Base-by-base conservation (phyloP, 2,797 vertebrate species). In the Poecile montanus region DNA sequence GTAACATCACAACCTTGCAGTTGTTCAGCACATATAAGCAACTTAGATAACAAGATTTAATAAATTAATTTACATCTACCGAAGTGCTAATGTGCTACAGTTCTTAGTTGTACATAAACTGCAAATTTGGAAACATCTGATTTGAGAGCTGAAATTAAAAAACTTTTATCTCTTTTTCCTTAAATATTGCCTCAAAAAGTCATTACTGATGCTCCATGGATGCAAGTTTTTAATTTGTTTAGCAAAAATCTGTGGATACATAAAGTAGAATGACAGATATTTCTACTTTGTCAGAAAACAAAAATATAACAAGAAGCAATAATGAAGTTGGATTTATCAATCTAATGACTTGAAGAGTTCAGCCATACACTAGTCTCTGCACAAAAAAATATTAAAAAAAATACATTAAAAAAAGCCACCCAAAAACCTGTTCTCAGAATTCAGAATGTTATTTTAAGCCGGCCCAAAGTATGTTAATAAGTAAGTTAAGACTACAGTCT, bases 21-120 rank as follows among this genome's bases (percentile, higher is more conserved):
- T 30, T 72, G 16, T 91, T 96, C 88, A 84, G 42, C 60, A 85
- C 30, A 88, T 54, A 65, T 16, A 85, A 62, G 36, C 61, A 92
- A 92, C 71, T 89, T 61, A 84, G 78, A 38, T 38, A 83, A 93
- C n/a, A 92, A 68, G 91, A 79, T 77, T 84, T 58, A 68, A 44
- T 87, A 26, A 89, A 91, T 88, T 92, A 81, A 94, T 95, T 96
- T 95, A 88, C 75, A 90, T 82, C 45, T 53, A 89, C 83, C 20
- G n/a, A 72, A 84, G 62, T 54, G 40, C 42, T 94, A 91, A 95
- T 85, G 70, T 45, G 40, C 22, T 91, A 74, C 74, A 75, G 88
- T 83, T 95, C 25, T 73, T 70, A 81, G 54, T 42, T 84, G 57
- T 19, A 93, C 21, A 85, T 30, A 91, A 67, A 77, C 71, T 87